Percentiles rank a stretch among this genome's conserved stretches.
Evolutionary conservation across 2,113 vertebrate genomes (phyloP).

Genomic region (Chionodraco myersi): DNA sequence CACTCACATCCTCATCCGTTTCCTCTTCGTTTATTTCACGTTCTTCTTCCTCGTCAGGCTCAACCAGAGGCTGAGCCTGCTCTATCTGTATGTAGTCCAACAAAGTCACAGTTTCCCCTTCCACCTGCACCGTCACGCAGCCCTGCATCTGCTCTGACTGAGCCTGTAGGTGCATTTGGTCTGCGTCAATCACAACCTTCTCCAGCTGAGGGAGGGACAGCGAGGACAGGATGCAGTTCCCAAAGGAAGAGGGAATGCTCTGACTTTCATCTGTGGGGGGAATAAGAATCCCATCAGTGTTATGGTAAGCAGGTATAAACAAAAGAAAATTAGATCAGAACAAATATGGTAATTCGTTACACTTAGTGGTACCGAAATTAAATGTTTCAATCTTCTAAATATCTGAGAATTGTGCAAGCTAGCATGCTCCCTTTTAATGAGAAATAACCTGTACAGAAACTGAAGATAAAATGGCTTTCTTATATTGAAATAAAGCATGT

Average conservation of each 20-base stretch:
- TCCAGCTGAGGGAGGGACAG: constrained; percentile 78
- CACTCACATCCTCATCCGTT: neutral
- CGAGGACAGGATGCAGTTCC: constrained; percentile 81
- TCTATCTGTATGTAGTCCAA: constrained; percentile 78
- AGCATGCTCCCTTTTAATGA: neutral
- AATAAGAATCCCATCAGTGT: neutral
- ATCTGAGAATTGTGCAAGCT: neutral
- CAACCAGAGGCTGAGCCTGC: constrained; percentile 40
- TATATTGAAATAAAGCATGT: no score
- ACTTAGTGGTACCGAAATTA: neutral
- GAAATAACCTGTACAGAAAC: no score
- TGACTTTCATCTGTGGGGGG: constrained; percentile 68
- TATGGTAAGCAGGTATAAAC: neutral
- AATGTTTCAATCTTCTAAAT: no score
- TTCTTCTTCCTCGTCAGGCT: constrained; percentile 19
- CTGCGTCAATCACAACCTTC: constrained; percentile 71
- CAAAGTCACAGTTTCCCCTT: constrained; percentile 75
- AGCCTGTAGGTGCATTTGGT: constrained; percentile 61
- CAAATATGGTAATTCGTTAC: no score
- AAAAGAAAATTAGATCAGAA: neutral
- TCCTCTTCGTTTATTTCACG: constrained; percentile 12
- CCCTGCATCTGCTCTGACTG: constrained; percentile 57
- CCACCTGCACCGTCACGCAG: constrained; percentile 76
- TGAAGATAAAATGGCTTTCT: neutral
- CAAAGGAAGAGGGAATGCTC: constrained; percentile 72